Base-by-base conservation (phyloP, 2,888 invertebrate species). In the Nebria salina region DNA sequence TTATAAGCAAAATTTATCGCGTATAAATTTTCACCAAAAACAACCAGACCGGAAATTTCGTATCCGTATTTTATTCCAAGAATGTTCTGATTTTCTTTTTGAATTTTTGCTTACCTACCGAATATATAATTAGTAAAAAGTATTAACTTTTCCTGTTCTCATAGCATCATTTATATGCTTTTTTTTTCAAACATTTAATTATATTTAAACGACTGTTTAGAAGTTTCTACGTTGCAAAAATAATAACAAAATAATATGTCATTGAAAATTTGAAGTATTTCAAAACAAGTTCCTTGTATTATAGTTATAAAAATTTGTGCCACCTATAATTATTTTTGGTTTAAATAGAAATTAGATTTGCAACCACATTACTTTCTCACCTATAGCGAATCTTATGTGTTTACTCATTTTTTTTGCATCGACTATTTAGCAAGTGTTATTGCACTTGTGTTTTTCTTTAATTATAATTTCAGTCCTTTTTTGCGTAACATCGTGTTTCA, bases 191-290 rank as follows among this genome's bases (percentile, higher is more conserved):
- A 54, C 54, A 11, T 54, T 54, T 54, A 54, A 54, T 54, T 54
- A 54, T 54, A 54, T 54, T 54, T 54, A 54, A 54, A 54, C 54
- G 54, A 54, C 54, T 54, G 54, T 54, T 54, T 25, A 70, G 20
- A n/a, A 70, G 34, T 70, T 70, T 70, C 70, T 70, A 70, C 20
- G 34, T 26, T 26, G 20, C 68, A 68, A 68, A 68, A 68, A 68
- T 54, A 54, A 54, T 54, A 68, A 3, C 68, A 66, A 66, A 66
- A n/a, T 66, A 66, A 68, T 70, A 70, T 70, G 70, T 70, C 70
- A 70, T 70, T 70, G 70, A 13, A 9, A 68, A 20, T 66, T 66
- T 15, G 8, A 66, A 15, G 70, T 70, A 34, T 70, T 70, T 70
- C 70, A 70, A 25, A 70, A 2, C 25, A 70, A 25, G 25, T 70